Conservation (phyloP, 2,797 vertebrate genomes). For the Ctenosaura bakeri region DNA sequence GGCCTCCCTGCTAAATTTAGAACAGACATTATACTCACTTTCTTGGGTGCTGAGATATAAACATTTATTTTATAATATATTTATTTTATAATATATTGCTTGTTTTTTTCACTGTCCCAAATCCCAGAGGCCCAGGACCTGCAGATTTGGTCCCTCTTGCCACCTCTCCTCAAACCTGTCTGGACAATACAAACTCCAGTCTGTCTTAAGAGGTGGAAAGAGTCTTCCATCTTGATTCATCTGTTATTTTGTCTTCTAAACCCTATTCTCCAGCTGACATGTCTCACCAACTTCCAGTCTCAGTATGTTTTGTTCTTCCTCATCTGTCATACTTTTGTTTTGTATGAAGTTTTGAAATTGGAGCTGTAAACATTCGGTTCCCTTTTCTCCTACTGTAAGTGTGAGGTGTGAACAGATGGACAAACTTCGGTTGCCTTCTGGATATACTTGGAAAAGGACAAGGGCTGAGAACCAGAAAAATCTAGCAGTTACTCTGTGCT, state of each 20-base stretch:
- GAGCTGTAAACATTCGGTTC: conserved; percentile 8
- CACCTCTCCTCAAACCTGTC: no score
- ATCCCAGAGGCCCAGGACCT: no score
- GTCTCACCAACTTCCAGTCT: not conserved
- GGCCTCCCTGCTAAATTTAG: no score
- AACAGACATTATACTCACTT: no score
- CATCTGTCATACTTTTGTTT: not conserved
- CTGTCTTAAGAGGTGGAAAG: not conserved
- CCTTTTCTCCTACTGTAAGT: conserved; percentile 11
- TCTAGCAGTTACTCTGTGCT: conserved; percentile 1
- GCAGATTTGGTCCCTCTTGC: no score
- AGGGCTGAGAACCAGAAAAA: not conserved
- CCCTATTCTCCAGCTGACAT: not conserved
- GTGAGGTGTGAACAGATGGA: conserved; percentile 23
- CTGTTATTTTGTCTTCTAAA: not conserved
- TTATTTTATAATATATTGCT: no score
- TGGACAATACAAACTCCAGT: not conserved
- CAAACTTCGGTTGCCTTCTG: conserved; percentile 35
- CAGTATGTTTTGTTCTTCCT: not conserved
- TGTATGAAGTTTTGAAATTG: not conserved
- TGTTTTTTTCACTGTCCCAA: no score
- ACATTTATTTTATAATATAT: no score
- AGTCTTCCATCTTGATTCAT: not conserved
- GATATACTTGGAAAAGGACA: conserved; percentile 12
- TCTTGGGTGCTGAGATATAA: no score